Conservation (phyloP, 2,797 vertebrate species). For the Avahi laniger region DNA sequence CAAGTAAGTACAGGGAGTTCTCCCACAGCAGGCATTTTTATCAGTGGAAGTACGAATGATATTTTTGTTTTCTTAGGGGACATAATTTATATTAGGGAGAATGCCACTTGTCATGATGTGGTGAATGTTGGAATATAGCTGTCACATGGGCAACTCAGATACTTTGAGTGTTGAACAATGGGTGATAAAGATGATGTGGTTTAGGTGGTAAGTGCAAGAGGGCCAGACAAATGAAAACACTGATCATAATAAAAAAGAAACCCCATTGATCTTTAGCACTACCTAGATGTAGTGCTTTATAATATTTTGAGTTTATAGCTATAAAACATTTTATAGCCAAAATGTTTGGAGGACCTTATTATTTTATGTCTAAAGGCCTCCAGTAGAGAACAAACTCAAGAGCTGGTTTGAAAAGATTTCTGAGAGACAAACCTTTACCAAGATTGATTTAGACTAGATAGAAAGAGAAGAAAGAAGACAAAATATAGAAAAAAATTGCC, state of each 20-base stretch:
- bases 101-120: background rate
- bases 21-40: background rate
- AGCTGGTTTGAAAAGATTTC: background rate
- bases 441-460: background rate
- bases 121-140: background rate
- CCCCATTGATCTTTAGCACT: background rate
- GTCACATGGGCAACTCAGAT: background rate
- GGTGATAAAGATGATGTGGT: background rate
- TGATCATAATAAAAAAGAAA: background rate
- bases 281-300: background rate
- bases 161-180: background rate
- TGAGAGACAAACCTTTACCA: background rate
- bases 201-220: background rate
- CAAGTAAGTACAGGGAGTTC: background rate
- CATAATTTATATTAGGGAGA: background rate
- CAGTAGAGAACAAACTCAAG: constrained; percentile 8
- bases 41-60: background rate
- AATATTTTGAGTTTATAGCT: background rate
- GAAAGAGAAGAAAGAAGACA: background rate
- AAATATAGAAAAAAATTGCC: background rate
- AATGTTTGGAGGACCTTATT: constrained; percentile 3
- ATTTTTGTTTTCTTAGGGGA: background rate
- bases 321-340: background rate
- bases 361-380: background rate
- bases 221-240: background rate